These are phyloP conservation scores for Drosophila pruinosa DNA, from an alignment of 1,140 invertebrate species.

Conservation along the genomic window DNA sequence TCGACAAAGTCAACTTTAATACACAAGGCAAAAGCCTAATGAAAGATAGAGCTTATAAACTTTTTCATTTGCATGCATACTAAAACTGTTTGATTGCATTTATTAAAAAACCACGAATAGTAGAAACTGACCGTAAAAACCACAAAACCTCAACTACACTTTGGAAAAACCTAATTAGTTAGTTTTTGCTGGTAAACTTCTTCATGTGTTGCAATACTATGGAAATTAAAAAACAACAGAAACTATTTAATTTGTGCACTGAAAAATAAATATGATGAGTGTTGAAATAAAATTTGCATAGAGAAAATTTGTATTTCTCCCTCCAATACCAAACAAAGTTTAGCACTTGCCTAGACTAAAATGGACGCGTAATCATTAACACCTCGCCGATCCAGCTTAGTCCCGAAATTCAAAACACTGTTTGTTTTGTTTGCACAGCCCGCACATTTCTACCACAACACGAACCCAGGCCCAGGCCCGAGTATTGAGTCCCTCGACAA, in stretches of 20 bases:
- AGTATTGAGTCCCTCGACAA: neutral
- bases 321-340: slow-evolving; percentile 5
- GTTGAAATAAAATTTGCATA: slow-evolving; percentile 29
- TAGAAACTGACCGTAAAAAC: neutral
- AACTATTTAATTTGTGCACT: slow-evolving; percentile 23
- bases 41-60: neutral
- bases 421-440: slow-evolving; percentile 30
- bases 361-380: slow-evolving; percentile 58
- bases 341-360: slow-evolving; percentile 35
- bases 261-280: slow-evolving; percentile 16
- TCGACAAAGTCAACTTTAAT: neutral
- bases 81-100: slow-evolving; percentile 7
- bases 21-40: too few relatives aligned
- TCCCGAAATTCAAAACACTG: slow-evolving; percentile 28
- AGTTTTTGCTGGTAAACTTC: neutral
- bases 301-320: neutral
- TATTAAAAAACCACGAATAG: neutral
- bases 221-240: slow-evolving; percentile 25
- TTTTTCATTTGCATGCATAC: slow-evolving; percentile 20
- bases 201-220: neutral
- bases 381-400: slow-evolving; percentile 56
- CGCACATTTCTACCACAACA: slow-evolving; percentile 10
- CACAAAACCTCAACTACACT: neutral
- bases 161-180: slow-evolving; percentile 13
- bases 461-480: slow-evolving; percentile 1